Evolutionary conservation across 2,113 vertebrate species (phyloP).

Genomic region (Scalopus aquaticus): DNA sequence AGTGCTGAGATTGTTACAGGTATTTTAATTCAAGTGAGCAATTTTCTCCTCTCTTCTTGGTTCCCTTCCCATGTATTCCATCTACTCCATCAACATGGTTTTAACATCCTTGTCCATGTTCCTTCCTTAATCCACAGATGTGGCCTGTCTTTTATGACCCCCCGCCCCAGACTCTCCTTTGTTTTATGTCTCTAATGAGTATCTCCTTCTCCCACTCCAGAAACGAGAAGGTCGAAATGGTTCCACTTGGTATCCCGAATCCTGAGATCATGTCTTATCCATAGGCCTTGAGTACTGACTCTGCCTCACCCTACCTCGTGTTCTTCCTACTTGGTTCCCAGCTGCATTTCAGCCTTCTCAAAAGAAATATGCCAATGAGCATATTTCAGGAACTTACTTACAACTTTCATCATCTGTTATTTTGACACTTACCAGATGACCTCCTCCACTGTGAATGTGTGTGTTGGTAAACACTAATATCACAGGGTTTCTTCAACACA

Average conservation of each 20-base stretch:
- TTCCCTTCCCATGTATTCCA: slow-evolving; percentile 55
- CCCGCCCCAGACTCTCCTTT: not conserved
- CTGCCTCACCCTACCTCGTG: not conserved
- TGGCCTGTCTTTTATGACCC: not conserved
- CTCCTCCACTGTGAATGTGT: not conserved
- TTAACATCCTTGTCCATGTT: slow-evolving; percentile 79
- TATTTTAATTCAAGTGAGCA: slow-evolving; percentile 85
- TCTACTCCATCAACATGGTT: slow-evolving; percentile 66
- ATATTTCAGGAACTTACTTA: slow-evolving; percentile 64
- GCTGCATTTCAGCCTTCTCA: slow-evolving; percentile 71
- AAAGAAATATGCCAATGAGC: slow-evolving; percentile 66
- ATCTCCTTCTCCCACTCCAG: not conserved
- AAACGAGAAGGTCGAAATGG: slow-evolving; percentile 66
- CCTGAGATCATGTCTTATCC: not conserved
- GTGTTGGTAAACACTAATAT: slow-evolving; percentile 19
- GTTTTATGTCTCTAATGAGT: slow-evolving; percentile 20
- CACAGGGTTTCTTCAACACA: slow-evolving; percentile 52
- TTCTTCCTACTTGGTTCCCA: slow-evolving; percentile 48
- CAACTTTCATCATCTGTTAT: not conserved
- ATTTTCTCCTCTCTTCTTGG: slow-evolving; percentile 56
- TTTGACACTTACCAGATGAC: not conserved
- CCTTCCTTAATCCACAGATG: slow-evolving; percentile 56
- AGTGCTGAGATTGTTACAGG: slow-evolving; percentile 95
- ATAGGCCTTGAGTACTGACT: not conserved
- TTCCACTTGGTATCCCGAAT: not conserved